Conservation (phyloP, 37 sponge, comb jelly and placozoan genomes). For the Crambe crambe region DNA sequence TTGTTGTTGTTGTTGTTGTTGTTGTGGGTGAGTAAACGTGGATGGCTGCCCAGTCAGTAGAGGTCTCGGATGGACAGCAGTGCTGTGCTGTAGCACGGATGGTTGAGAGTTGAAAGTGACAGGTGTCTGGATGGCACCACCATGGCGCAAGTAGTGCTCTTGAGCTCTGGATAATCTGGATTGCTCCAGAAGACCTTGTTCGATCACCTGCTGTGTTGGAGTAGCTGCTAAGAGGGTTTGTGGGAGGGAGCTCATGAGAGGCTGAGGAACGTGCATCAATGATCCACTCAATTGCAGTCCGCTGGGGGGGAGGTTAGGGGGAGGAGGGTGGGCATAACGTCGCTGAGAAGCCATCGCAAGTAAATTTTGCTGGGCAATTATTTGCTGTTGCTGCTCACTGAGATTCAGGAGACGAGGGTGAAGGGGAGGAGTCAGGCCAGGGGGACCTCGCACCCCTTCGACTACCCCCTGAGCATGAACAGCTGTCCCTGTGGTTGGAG, state of each 20-base stretch:
- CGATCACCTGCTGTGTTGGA: not conserved
- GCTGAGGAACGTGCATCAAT: not conserved
- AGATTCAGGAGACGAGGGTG: not conserved
- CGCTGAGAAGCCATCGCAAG: slow-evolving; percentile 6
- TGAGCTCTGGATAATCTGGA: not conserved
- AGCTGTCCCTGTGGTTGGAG: not conserved
- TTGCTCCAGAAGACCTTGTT: not conserved
- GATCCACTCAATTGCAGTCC: not conserved
- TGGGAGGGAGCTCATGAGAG: not conserved
- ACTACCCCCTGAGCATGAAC: not conserved
- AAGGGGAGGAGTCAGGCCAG: slow-evolving; percentile 4
- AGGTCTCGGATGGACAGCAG: not conserved
- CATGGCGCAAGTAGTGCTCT: not conserved
- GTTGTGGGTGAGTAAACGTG: not conserved
- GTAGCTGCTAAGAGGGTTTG: not conserved
- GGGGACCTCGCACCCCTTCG: not conserved
- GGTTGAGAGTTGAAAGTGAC: not conserved
- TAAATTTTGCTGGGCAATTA: not conserved
- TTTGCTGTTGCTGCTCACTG: not conserved
- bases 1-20: slow-evolving; percentile 1
- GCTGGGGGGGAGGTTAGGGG: not conserved
- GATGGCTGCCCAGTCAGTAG: not conserved
- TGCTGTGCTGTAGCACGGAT: not conserved
- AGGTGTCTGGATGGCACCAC: not conserved
- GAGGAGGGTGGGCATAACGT: not conserved